Evolutionary conservation across 2,888 invertebrate species (phyloP).

Genomic region (Andrena bicolor): DNA sequence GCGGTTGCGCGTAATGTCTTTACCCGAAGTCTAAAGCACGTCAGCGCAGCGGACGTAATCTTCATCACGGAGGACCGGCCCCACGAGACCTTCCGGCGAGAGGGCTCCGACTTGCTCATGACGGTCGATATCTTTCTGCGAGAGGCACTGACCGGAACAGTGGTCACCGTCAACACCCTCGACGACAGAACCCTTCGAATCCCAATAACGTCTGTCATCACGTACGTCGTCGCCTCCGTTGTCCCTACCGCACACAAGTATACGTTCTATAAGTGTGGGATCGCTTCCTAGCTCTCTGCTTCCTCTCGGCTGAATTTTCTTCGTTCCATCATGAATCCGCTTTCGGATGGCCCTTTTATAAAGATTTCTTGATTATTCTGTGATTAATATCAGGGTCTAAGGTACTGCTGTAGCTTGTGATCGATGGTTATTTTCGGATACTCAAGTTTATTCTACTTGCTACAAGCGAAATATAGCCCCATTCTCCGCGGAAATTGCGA

Average conservation of each 20-base stretch:
- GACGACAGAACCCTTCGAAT: conserved; percentile 90
- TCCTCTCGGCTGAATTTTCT: neutral
- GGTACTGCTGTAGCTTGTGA: too few relatives aligned
- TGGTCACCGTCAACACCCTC: conserved; percentile 89
- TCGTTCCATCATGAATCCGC: too few relatives aligned
- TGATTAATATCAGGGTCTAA: too few relatives aligned
- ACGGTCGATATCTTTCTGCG: conserved; percentile 87
- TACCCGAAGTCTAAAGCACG: conserved; percentile 55
- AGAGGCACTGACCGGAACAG: conserved; percentile 90
- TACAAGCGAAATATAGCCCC: neutral
- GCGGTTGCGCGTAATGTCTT: conserved; percentile 61
- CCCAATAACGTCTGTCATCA: conserved; percentile 90
- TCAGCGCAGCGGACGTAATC: conserved; percentile 88
- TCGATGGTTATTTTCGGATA: too few relatives aligned
- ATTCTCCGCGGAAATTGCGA: conserved; percentile 24
- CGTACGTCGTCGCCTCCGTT: conserved; percentile 79
- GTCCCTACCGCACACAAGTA: neutral
- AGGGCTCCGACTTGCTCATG: conserved; percentile 89
- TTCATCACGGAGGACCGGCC: conserved; percentile 91
- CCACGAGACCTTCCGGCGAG: conserved; percentile 89
- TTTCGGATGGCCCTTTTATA: too few relatives aligned
- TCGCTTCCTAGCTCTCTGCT: neutral
- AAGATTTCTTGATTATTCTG: too few relatives aligned
- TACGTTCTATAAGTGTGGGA: neutral
- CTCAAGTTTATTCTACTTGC: too few relatives aligned